A percentile compares a stretch with the other conserved stretches of the same genome.
Conservation (phyloP, 2,797 vertebrate genomes). For the Coccyzus lansbergi region DNA sequence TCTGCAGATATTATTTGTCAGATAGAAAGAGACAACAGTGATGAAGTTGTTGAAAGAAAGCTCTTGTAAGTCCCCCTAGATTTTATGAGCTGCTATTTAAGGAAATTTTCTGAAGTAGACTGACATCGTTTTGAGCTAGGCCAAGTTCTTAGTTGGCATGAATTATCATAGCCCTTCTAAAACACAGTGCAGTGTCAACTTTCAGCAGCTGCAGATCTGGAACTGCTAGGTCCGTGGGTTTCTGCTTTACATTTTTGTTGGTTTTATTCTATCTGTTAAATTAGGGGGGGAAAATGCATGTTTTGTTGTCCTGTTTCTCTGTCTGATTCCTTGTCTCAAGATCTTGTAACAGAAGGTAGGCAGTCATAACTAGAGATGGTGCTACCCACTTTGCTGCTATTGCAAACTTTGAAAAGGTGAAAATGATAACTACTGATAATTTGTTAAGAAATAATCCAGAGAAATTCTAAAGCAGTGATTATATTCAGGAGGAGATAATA, state of each 20-base stretch:
- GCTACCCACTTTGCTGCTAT: neutral
- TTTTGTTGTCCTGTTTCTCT: neutral
- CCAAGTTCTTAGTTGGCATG: neutral
- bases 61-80: neutral
- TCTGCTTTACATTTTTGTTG: neutral
- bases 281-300: neutral
- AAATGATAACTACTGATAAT: neutral
- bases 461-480: neutral
- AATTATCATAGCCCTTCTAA: neutral
- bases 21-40: neutral
- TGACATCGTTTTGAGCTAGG: slow-evolving; percentile 8
- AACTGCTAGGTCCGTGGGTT: neutral
- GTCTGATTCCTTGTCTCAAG: neutral
- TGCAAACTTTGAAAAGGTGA: neutral
- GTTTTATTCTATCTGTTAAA: neutral
- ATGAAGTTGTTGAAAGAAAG: neutral
- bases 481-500: neutral
- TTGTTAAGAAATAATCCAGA: neutral
- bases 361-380: neutral
- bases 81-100: slow-evolving; percentile 21
- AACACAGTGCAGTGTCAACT: neutral
- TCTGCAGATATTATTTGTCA: slow-evolving; percentile 33
- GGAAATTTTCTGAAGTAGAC: neutral
- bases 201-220: neutral
- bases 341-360: neutral